Percentiles rank a stretch among this genome's conserved stretches.
Conservation (phyloP, 64 coral and sea anemone genomes). For the Acropora yongei region DNA sequence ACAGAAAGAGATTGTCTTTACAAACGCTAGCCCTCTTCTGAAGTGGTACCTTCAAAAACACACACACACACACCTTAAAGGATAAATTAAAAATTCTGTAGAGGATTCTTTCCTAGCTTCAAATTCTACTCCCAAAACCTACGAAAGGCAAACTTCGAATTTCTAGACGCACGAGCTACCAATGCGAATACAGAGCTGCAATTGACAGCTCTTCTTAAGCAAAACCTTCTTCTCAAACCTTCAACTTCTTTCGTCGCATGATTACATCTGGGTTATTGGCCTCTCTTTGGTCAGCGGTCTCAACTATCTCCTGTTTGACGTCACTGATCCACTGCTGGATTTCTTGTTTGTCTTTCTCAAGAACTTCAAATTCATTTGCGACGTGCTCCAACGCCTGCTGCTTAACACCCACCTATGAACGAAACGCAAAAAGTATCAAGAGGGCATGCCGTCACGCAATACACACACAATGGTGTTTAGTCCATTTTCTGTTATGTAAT, state of each 20-base stretch:
- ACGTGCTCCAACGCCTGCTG: conserved; percentile 76
- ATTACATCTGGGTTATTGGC: conserved; percentile 64
- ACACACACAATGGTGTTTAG: no score
- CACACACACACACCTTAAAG: no score
- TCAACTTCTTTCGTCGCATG: conserved; percentile 74
- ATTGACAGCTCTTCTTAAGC: neutral
- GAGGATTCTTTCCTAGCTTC: no score
- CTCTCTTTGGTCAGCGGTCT: conserved; percentile 32
- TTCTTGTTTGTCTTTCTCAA: conserved; percentile 88
- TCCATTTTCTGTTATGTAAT: no score
- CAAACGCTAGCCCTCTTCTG: no score
- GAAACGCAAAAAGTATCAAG: neutral
- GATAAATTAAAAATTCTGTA: no score
- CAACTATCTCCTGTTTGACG: conserved; percentile 71
- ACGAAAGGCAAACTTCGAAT: neutral
- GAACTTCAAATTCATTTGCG: conserved; percentile 80
- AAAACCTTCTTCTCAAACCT: conserved; percentile 45
- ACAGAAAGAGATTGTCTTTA: no score
- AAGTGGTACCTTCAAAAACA: no score
- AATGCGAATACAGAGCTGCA: neutral
- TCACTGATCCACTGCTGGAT: conserved; percentile 89
- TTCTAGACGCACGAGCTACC: neutral
- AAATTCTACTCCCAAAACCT: no score
- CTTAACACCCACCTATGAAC: conserved; percentile 30
- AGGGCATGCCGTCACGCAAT: no score